Percentiles rank a stretch among this genome's conserved stretches.
phyloP scores from a whole-genome alignment of 2,113 vertebrate genomes.

The Seriola dumerili region DNA sequence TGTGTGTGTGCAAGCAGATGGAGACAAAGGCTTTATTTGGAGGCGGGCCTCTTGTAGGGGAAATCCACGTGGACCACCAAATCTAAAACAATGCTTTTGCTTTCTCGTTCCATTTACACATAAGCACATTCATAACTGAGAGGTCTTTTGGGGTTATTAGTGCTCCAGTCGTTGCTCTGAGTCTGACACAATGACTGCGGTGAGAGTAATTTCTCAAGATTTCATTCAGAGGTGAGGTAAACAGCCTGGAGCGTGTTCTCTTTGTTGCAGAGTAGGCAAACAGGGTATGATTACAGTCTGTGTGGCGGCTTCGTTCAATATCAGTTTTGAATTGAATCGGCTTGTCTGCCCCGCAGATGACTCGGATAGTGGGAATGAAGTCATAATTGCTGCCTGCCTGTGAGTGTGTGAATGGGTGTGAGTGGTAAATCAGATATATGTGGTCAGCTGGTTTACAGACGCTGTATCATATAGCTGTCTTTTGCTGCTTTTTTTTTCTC shows the following conservation, averaged over 20 bases:
- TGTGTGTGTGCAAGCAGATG: not conserved
- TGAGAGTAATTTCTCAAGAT: constrained; percentile 30
- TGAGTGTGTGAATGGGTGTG: constrained; percentile 28
- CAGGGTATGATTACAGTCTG: constrained; percentile 44
- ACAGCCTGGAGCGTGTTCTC: constrained; percentile 25
- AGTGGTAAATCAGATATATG: constrained; percentile 23
- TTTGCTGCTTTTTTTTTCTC: not conserved
- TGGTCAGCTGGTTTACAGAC: constrained; percentile 38
- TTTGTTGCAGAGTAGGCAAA: constrained; percentile 36
- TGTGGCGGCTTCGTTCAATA: constrained; percentile 31
- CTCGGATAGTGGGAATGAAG: constrained; percentile 51
- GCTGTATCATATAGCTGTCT: constrained; percentile 16
- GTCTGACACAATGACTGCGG: constrained; percentile 31
- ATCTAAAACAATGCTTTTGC: constrained; percentile 28
- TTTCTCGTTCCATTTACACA: constrained; percentile 40
- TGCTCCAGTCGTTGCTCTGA: not conserved
- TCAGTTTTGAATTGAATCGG: constrained; percentile 49
- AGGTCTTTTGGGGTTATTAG: constrained; percentile 38
- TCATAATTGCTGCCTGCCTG: constrained; percentile 60
- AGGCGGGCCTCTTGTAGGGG: constrained; percentile 11
- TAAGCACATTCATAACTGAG: constrained; percentile 14
- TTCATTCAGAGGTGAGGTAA: constrained; percentile 50
- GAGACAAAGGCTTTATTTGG: constrained; percentile 14
- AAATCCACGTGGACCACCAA: constrained; percentile 47
- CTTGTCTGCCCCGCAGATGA: constrained; percentile 54